Conservation (phyloP, 2,113 vertebrate genomes). For the Petroica traversi region DNA sequence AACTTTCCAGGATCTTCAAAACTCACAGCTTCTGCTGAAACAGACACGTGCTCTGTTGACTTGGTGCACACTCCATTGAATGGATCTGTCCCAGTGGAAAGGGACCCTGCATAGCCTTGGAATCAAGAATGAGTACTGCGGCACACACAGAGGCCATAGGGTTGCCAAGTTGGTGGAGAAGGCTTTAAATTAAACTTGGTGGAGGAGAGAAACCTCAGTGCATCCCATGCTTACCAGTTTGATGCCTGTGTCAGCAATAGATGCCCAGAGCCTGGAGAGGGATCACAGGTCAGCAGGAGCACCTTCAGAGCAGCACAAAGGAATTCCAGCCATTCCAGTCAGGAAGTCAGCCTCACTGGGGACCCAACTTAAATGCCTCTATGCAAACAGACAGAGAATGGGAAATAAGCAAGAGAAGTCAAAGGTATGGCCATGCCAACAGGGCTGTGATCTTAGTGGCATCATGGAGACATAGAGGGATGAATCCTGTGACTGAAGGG, state of each 20-base stretch:
- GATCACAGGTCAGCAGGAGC: neutral
- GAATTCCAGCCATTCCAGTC: neutral
- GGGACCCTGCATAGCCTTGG: neutral
- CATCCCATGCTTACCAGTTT: neutral
- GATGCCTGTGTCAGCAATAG: neutral
- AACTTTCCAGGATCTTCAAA: neutral
- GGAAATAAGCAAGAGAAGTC: neutral
- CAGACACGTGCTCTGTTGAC: neutral
- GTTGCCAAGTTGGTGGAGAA: neutral
- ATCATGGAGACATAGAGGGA: neutral
- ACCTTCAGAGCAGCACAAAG: neutral
- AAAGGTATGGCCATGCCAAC: neutral
- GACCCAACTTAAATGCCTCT: neutral
- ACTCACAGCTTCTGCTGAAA: neutral
- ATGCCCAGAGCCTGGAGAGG: neutral
- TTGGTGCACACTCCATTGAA: fast-evolving
- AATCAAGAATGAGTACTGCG: neutral
- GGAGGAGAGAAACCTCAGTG: neutral
- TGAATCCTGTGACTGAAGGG: neutral
- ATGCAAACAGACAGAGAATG: neutral
- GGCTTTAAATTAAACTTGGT: neutral
- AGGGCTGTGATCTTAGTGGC: neutral
- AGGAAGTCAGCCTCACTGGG: neutral
- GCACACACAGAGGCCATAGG: no score
- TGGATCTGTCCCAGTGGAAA: neutral